A percentile compares a stretch with the other conserved stretches of the same genome.
These are phyloP conservation scores for Calidris pugnax DNA, from an alignment of 2,113 vertebrate species.

Conservation along the genomic window DNA sequence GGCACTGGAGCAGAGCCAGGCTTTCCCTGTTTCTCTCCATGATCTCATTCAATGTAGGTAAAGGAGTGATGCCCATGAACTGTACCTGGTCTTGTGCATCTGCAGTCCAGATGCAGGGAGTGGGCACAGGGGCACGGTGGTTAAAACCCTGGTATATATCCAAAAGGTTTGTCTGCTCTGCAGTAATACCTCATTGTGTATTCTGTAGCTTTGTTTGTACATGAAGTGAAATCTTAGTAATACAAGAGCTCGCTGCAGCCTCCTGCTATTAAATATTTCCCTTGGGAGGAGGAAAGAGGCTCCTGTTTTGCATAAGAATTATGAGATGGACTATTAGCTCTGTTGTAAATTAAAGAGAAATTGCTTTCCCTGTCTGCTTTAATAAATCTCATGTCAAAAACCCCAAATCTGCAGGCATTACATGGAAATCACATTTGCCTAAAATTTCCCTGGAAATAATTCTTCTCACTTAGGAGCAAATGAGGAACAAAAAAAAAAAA, in stretches of 20 bases:
- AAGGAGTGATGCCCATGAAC: neutral
- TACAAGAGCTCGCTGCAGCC: neutral
- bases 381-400: constrained; percentile 32
- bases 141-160: neutral
- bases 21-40: neutral
- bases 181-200: neutral
- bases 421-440: neutral
- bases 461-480: constrained; percentile 3
- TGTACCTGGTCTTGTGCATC: neutral
- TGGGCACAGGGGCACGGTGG: neutral
- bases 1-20: neutral
- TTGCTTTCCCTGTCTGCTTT: constrained; percentile 20
- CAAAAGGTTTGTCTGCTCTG: neutral
- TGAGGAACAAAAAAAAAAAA: neutral
- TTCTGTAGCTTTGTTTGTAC: constrained; percentile 14
- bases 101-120: neutral
- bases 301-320: constrained; percentile 54
- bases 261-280: constrained; percentile 28
- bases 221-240: constrained; percentile 6
- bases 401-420: neutral
- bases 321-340: constrained; percentile 22
- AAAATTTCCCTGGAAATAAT: neutral
- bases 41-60: neutral
- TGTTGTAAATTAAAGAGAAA: constrained; percentile 44
- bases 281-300: neutral